Evolutionary conservation across 2,888 invertebrate genomes (phyloP).

Genomic region (Saturnia japonica): DNA sequence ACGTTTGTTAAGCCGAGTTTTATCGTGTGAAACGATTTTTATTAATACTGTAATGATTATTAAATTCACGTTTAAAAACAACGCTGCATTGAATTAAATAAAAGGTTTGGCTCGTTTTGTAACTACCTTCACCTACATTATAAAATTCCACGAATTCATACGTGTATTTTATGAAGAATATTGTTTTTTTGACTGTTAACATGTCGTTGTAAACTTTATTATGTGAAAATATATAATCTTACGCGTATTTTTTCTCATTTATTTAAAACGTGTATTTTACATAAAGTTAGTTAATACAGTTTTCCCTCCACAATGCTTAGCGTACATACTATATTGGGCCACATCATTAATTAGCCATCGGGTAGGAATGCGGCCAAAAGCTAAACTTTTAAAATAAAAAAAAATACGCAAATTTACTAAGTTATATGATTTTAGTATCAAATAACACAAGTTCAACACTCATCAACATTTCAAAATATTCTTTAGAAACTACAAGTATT

Average conservation of each 20-base stretch:
- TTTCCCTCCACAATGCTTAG: too few relatives aligned
- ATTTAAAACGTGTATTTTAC: too few relatives aligned
- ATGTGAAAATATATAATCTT: not conserved
- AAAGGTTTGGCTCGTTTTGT: not conserved
- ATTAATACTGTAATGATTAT: conserved; percentile 19
- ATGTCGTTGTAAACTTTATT: not conserved
- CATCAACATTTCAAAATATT: too few relatives aligned
- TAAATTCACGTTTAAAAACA: conserved; percentile 16
- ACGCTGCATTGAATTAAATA: conserved; percentile 4
- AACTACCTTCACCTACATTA: conserved; percentile 9
- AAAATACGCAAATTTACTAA: too few relatives aligned
- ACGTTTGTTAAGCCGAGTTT: conserved; percentile 18
- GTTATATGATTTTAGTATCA: too few relatives aligned
- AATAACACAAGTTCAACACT: too few relatives aligned
- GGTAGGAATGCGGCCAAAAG: too few relatives aligned
- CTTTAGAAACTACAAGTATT: not conserved
- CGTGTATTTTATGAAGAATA: not conserved
- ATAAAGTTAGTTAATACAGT: too few relatives aligned
- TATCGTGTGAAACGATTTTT: conserved; percentile 20
- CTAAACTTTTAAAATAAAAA: too few relatives aligned
- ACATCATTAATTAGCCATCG: too few relatives aligned
- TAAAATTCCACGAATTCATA: not conserved
- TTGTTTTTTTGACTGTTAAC: not conserved
- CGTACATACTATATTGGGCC: too few relatives aligned
- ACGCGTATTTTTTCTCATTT: too few relatives aligned